Conservation (phyloP, 2,797 vertebrate species). For the Enoplosus armatus region DNA sequence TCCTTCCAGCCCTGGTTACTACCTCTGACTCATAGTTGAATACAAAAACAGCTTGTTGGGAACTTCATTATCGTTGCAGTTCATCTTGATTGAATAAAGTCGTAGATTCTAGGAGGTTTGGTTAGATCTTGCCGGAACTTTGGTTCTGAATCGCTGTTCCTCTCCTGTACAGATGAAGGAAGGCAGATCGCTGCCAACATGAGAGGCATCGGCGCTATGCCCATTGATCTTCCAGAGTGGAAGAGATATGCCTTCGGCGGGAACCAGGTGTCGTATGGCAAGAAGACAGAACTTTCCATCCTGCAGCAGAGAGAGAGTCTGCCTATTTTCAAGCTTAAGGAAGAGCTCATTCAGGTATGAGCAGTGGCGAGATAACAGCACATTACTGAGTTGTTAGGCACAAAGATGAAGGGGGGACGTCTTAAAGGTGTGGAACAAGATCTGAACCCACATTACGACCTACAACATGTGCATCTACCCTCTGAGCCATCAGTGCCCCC, state of each 20-base stretch:
- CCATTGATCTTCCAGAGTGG: slow-evolving; percentile 93
- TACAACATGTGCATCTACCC: neutral
- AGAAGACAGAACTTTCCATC: slow-evolving; percentile 94
- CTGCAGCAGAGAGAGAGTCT: slow-evolving; percentile 94
- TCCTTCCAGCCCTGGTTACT: slow-evolving; percentile 50
- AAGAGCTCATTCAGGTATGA: slow-evolving; percentile 92
- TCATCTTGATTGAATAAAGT: slow-evolving; percentile 54
- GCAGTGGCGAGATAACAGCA: neutral
- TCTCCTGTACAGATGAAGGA: slow-evolving; percentile 86
- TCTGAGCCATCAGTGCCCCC: neutral
- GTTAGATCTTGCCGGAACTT: slow-evolving; percentile 1
- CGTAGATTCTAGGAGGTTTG: slow-evolving; percentile 2
- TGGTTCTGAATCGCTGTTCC: neutral
- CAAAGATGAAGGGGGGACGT: neutral
- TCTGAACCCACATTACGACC: neutral
- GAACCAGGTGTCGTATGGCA: slow-evolving; percentile 94
- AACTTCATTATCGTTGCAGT: slow-evolving; percentile 37
- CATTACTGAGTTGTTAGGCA: neutral
- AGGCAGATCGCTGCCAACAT: slow-evolving; percentile 96
- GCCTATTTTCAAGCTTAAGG: slow-evolving; percentile 94
- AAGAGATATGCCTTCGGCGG: slow-evolving; percentile 95
- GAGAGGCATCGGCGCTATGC: slow-evolving; percentile 95
- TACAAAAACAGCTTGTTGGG: slow-evolving; percentile 40
- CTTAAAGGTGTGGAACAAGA: neutral
- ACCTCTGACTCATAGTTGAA: slow-evolving; percentile 66